A percentile compares a stretch with the other conserved stretches of the same genome.
phyloP scores from a whole-genome alignment of 1,140 invertebrate species.

The Drosophila insularis region DNA sequence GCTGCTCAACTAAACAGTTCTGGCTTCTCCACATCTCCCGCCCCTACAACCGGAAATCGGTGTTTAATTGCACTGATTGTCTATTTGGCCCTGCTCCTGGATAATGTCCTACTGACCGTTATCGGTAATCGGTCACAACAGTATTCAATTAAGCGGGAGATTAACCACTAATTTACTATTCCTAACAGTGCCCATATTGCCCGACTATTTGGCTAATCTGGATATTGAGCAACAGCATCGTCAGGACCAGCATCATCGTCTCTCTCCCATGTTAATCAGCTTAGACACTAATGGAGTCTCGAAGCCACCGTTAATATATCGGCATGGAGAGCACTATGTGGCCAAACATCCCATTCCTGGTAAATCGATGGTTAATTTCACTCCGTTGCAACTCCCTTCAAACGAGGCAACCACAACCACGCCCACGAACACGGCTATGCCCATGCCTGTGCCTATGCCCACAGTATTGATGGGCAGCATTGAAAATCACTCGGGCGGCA shows the following conservation, averaged over 20 bases:
- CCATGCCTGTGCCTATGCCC: neutral
- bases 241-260: neutral
- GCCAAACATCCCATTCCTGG: constrained; percentile 83
- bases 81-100: constrained; percentile 88
- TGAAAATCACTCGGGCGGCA: constrained; percentile 53
- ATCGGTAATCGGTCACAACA: constrained; percentile 84
- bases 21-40: constrained; percentile 47
- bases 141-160: constrained; percentile 17
- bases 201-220: constrained; percentile 89
- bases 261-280: constrained; percentile 12
- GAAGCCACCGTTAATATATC: constrained; percentile 35
- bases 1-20: constrained; percentile 57
- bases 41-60: constrained; percentile 57
- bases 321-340: constrained; percentile 54
- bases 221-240: constrained; percentile 82
- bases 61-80: constrained; percentile 84
- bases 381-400: constrained; percentile 52
- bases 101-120: constrained; percentile 90
- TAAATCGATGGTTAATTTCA: constrained; percentile 82
- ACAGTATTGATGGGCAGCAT: constrained; percentile 12
- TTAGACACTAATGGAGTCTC: constrained; percentile 22
- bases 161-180: constrained; percentile 4
- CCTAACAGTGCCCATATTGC: constrained; percentile 90
- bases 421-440: constrained; percentile 20
- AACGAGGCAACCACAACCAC: constrained; percentile 35